phyloP scores from a whole-genome alignment of 2,888 invertebrate genomes.

The Antheraea assamensis region DNA sequence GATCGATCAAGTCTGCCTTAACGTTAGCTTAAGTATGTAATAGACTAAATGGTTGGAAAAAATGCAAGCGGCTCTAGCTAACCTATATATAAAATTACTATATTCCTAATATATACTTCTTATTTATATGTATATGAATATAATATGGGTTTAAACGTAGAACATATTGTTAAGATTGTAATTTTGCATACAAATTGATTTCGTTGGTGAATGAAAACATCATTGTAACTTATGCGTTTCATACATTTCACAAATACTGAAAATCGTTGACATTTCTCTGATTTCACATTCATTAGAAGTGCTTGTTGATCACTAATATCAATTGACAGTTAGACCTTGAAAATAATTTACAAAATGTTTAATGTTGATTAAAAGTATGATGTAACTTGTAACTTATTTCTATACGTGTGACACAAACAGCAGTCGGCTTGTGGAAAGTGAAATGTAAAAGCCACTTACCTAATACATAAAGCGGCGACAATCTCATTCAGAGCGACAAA shows the following conservation, averaged over 20 bases:
- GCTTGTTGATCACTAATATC: not conserved
- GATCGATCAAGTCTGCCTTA: too few species aligned
- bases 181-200: not conserved
- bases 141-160: too few species aligned
- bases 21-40: too few species aligned
- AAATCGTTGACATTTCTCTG: too few species aligned
- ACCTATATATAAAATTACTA: not conserved
- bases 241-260: too few species aligned
- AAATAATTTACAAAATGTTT: not conserved
- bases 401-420: constrained; percentile 34
- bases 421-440: constrained; percentile 55
- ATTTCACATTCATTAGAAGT: not conserved
- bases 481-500: constrained; percentile 77
- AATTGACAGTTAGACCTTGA: not conserved
- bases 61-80: not conserved
- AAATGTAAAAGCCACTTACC: constrained; percentile 76
- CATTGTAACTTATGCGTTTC: too few species aligned
- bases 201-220: not conserved
- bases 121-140: too few species aligned
- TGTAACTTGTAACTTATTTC: constrained; percentile 3
- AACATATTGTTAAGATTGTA: too few species aligned
- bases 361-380: not conserved
- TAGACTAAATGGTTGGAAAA: not conserved
- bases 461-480: constrained; percentile 76
- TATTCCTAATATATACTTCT: too few species aligned